Base-by-base conservation (phyloP, 2,888 invertebrate species). In the Ormyrus thymus region DNA sequence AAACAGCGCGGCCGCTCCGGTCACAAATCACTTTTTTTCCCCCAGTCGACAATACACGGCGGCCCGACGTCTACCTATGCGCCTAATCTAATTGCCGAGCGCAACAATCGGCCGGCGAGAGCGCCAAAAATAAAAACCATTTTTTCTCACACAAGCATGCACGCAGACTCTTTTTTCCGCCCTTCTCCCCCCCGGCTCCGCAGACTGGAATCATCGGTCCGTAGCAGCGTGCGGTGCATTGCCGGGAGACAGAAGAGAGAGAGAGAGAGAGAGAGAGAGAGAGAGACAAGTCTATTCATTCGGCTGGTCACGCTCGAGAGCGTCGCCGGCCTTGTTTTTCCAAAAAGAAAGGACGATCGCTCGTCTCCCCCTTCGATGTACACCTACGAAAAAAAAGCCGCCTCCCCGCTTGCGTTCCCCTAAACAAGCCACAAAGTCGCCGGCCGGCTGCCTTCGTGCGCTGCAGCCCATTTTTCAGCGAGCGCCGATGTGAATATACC, bases 231-330 rank as follows among this genome's bases (percentile, higher is more conserved):
- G 13, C 43, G 53, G 53, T 46, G 70, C 64, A 76, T 70, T 13
- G 50, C 56, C 75, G 68, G 76, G 79, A 76, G 76, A 62, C 75
- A 76, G 64, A 78, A 64, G 79, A 56, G 13, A 76, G 66, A 76
- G 66, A 56, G 13, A 76, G 66, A 76, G 66, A 45, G 64, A 56
- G 13, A 76, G 66, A 76, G 66, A 29, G 29, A 29, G 29, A 29
- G 29, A 45, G 75, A 78, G 82, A 85, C 83, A 81, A 85, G 81
- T 86, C 86, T 84, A 85, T 87, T 86, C 86, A 85, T 86, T 84
- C 82, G 80, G 64, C 80, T 82, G 83, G 87, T 86, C 86, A 87
- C 86, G 86, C 86, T 85, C 81, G 82, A 79, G 79, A 79, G 79
- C 83, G 82, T 72, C 55, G 73, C 66, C 11, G 53, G n/a, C 29